Base-by-base conservation (phyloP, 2,797 vertebrate species). In the Falco rusticolus region DNA sequence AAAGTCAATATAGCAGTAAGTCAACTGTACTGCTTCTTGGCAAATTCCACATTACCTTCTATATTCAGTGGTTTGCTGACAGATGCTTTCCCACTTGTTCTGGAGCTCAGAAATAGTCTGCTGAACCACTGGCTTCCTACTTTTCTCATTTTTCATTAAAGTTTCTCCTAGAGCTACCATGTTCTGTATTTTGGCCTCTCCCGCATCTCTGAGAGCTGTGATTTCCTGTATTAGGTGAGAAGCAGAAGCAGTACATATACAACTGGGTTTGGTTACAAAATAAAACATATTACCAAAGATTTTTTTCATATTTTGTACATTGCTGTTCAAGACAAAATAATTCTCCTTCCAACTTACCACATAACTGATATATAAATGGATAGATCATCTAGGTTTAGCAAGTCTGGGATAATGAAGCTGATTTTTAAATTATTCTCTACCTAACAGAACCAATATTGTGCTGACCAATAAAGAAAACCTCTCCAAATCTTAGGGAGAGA, bases 151-250 rank as follows among this genome's bases (percentile, higher is more conserved):
- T 65, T 31, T 83, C 84, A 98, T 89, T 92, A 99, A 83, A n/a
- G 88, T 84, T 92, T 98, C 98, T 63, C 97, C 98, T 82, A 98
- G 86, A 50, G 93, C 63, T 81, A 98, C 86, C 63, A 99, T 63
- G 47, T 95, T 97, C 92, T 94, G 96, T 93, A 99, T 89, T 94
- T 98, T 98, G 75, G 90, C 65, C 19, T 98, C 98, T 24, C 98
- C 98, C 51, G 97, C 98, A 37, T 98, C 96, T 94, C 92, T 98
- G 54, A 97, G 98, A 95, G 83, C 95, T 87, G 98, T 84, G 75
- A 99, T 97, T 93, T 96, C 96, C 99, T 99, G 76, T 51, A 93
- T 92, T 76, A 64, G 87, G 95, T 6, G 51, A 93, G 72, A 96
- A 76, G 56, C 63, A 88, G 26, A 86, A 84, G 34, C 45, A 77